These are phyloP conservation scores for Oenanthe oenanthe DNA, from an alignment of 2,113 vertebrate species.

Conservation along the genomic window DNA sequence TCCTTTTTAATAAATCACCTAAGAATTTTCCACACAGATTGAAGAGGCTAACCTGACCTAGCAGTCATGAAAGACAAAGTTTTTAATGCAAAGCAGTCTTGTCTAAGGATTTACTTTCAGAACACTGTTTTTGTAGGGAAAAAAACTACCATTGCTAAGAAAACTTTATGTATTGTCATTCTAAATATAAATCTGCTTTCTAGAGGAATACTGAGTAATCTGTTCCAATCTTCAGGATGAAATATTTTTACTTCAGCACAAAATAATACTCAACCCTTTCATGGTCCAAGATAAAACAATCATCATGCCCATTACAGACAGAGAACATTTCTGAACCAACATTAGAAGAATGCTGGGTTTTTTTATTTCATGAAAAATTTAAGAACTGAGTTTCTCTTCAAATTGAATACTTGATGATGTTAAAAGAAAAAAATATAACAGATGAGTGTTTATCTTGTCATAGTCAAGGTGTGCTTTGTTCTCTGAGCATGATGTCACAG, in stretches of 20 bases:
- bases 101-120: not conserved
- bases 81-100: not conserved
- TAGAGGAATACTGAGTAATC: not conserved
- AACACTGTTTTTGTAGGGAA: not conserved
- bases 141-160: not conserved
- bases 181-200: not conserved
- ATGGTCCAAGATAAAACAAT: not conserved
- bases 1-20: not conserved
- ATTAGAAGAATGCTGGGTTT: not conserved
- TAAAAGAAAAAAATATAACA: conserved; percentile 18
- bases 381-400: not conserved
- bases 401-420: not conserved
- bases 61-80: not conserved
- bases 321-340: not conserved
- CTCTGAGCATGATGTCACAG: not conserved
- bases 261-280: not conserved
- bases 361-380: conserved; percentile 2
- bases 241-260: not conserved
- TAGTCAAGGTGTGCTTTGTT: not conserved
- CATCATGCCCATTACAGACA: not conserved
- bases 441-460: not conserved
- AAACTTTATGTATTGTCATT: not conserved
- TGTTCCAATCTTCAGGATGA: not conserved
- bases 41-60: not conserved
- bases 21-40: not conserved